Evolutionary conservation across 1,140 invertebrate genomes (phyloP), one percentile per base, ranked within the genome.

Genomic region (Eupeodes corollae): DNA sequence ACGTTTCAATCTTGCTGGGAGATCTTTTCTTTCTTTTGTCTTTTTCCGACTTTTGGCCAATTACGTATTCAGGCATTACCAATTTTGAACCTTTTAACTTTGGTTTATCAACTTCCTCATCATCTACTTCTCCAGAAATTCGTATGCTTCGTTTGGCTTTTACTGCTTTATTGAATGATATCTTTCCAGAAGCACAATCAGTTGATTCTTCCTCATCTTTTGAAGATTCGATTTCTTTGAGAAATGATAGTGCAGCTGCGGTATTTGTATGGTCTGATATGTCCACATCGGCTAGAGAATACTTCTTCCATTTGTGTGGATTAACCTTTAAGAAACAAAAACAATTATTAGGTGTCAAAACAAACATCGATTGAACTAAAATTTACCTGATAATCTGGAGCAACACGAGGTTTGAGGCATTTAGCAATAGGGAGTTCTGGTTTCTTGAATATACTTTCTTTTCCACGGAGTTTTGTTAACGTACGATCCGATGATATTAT

Each of bases 41-140:
- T 73, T 52, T 57, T 68, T 43, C 56, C 51, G 56, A 72, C 76
- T 56, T 79, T 76, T 50, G 68, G n/a, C 85, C 85, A 48, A 88
- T 76, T n/a, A 84, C 75, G 73, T 86, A 86, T 60, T 87, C 84
- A 3, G 85, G 84, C 79, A 87, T 83, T 3, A 86, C 70, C 32
- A 86, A 47, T 66, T 84, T 86, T 48, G 75, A 80, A 47, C 73
- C 78, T 57, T 73, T 76, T 51, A 83, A 80, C 44, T 72, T 59
- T 10, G 75, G 61, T 56, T 75, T 78, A 33, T 70, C 59, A 15
- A 66, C 39, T 12, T 63, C 56, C 1, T 56, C 56, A 44, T 61
- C 53, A 6, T 56, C 50, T 3, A 59, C 40, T 57, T 71, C 54
- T 44, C 66, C 38, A 54, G 67, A 16, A 52, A 56, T 59, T 34